A percentile compares a stretch with the other conserved stretches of the same genome.
These are phyloP conservation scores for Marasmarcha lunaedactyla DNA, from an alignment of 2,888 invertebrate genomes.

Conservation along the genomic window DNA sequence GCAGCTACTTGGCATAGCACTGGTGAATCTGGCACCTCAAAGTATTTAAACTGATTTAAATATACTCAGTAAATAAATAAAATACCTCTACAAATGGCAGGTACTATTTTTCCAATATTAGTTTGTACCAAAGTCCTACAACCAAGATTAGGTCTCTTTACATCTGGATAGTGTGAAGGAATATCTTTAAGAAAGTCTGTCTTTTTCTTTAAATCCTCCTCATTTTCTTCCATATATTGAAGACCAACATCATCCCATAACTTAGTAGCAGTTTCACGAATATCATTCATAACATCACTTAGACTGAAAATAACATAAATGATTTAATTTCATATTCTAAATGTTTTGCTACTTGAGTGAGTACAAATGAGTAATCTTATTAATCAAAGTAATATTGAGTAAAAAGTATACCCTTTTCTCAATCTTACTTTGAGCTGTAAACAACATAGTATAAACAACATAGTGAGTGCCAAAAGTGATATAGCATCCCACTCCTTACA, in stretches of 20 bases:
- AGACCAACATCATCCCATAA: constrained; percentile 82
- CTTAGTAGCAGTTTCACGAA: constrained; percentile 71
- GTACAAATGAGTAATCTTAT: no score
- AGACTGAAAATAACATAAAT: constrained; percentile 54
- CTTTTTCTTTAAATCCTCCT: constrained; percentile 86
- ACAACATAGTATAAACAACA: no score
- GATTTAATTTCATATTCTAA: neutral
- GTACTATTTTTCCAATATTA: constrained; percentile 79
- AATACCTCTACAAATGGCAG: constrained; percentile 71
- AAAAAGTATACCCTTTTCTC: no score
- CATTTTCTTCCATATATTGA: constrained; percentile 87
- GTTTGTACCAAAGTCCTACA: constrained; percentile 84
- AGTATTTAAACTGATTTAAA: no score
- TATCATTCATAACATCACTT: constrained; percentile 83
- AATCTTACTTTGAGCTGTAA: no score
- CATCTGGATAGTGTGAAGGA: constrained; percentile 81
- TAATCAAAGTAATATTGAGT: no score
- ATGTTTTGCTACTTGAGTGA: no score
- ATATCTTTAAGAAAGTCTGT: constrained; percentile 78
- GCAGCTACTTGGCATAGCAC: no score
- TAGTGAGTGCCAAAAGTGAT: no score
- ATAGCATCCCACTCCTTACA: no score
- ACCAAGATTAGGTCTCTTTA: constrained; percentile 86
- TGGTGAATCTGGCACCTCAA: no score
- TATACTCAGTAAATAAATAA: no score